These are phyloP conservation scores for Neelides folsomi DNA, from an alignment of 2,888 invertebrate species.

Conservation along the genomic window DNA sequence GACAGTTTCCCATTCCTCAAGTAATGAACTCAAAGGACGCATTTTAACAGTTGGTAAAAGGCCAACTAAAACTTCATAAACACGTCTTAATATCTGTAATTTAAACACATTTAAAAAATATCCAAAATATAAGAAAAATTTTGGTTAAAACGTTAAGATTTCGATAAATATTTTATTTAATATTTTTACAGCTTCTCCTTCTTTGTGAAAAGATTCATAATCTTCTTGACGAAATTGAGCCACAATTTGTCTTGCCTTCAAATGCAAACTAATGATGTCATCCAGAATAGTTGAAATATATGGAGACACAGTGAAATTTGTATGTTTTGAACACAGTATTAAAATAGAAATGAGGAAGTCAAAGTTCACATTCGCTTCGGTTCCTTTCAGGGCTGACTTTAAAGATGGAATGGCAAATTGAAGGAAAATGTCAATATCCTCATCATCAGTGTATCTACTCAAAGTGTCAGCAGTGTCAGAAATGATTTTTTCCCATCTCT, in stretches of 20 bases:
- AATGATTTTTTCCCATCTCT: conserved; percentile 4
- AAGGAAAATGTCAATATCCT: conserved; percentile 9
- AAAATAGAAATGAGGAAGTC: conserved; percentile 9
- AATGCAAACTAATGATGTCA: conserved; percentile 8
- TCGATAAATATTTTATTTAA: too few species aligned
- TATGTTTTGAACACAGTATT: conserved; percentile 2
- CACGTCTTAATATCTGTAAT: too few species aligned
- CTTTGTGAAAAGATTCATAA: not conserved
- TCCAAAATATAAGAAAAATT: too few species aligned
- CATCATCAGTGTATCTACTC: conserved; percentile 5
- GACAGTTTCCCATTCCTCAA: too few species aligned
- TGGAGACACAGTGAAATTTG: conserved; percentile 4
- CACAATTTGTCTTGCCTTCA: conserved; percentile 8
- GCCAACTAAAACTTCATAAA: too few species aligned
- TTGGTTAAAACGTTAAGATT: too few species aligned
- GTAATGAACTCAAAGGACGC: too few species aligned
- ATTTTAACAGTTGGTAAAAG: too few species aligned
- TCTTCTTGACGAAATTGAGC: conserved; percentile 2
- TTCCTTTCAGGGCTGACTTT: not conserved
- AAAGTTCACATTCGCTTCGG: conserved; percentile 1
- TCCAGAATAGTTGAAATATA: conserved; percentile 8
- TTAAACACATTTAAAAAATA: too few species aligned
- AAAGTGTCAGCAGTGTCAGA: conserved; percentile 10
- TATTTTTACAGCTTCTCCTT: conserved; percentile 4
- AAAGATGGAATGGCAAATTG: conserved; percentile 5